Evolutionary conservation across 2,888 invertebrate genomes (phyloP).

Genomic region (Rutpela maculata): DNA sequence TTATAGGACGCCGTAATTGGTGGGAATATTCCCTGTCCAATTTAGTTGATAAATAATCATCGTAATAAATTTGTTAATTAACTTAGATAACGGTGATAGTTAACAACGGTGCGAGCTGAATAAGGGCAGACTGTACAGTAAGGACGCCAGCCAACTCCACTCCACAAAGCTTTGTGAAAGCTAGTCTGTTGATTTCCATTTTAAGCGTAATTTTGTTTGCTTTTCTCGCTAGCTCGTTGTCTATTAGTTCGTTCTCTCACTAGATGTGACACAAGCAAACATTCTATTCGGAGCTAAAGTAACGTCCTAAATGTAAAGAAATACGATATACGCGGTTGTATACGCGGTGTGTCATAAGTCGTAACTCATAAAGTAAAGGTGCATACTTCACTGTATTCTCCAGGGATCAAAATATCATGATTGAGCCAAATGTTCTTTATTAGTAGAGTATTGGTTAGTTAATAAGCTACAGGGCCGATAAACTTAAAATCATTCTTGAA

Average conservation of each 20-base stretch:
- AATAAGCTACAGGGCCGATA: too few relatives aligned
- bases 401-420: too few relatives aligned
- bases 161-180: neutral
- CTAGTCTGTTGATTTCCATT: neutral
- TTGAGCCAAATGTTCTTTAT: too few relatives aligned
- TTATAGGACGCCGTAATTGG: slow-evolving; percentile 10
- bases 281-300: neutral
- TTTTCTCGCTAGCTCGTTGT: neutral
- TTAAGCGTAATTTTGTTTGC: neutral
- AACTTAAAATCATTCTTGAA: too few relatives aligned
- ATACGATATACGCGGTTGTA: too few relatives aligned
- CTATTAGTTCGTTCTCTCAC: neutral
- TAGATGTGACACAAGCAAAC: neutral
- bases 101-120: neutral
- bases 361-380: too few relatives aligned
- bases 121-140: neutral
- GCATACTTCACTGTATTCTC: too few relatives aligned
- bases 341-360: too few relatives aligned
- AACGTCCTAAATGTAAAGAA: too few relatives aligned
- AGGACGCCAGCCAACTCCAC: neutral
- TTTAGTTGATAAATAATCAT: slow-evolving; percentile 4
- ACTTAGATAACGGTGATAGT: neutral
- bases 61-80: slow-evolving; percentile 7
- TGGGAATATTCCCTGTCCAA: slow-evolving; percentile 19
- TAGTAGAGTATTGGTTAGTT: too few relatives aligned